Base-by-base conservation (phyloP, 2,797 vertebrate genomes). In the Acanthurus leucopareius region DNA sequence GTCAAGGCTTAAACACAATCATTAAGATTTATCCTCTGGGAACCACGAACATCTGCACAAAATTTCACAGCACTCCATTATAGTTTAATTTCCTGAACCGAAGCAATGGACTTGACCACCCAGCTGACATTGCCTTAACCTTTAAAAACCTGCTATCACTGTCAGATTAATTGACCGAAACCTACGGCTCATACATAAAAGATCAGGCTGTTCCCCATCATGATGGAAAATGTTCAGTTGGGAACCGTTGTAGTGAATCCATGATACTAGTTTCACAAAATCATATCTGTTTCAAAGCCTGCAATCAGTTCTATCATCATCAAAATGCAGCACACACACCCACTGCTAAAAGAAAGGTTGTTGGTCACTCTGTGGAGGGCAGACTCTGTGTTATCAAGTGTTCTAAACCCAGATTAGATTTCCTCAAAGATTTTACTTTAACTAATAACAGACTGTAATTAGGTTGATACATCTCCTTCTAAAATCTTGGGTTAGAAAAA, bases 381-480 rank as follows among this genome's bases (percentile, higher is more conserved):
- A 84, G 65, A 76, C 19, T 69, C 11, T 54, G 59, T n/a, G 58
- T 48, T 68, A 42, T 77, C 7, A 72, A 83, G 40, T 22, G 22
- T 38, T 71, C 58, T 62, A 65, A 80, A 72, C 68, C 13, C 62
- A 67, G 65, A 89, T 84, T 74, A 80, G 17, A 82, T 85, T 75
- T 78, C 58, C 70, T 80, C 25, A 75, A 75, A 82, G 58, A 82
- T 77, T n/a, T 79, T 71, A 48, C 48, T 65, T 82, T 80, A 81
- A 80, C 72, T 82, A 57, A 80, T 68, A 85, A 83, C 68, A 79
- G 69, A 83, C 56, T 69, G 20, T 84, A 87, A 86, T 79, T 87
- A 80, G 52, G 57, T 40, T 69, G 64, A 61, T 59, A 66, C 35
- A 69, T 60, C 28, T 66, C 73, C 40, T 48, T 82, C 60, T 63